Evolutionary conservation across 2,797 vertebrate species (phyloP).

Genomic region (Menidia menidia): DNA sequence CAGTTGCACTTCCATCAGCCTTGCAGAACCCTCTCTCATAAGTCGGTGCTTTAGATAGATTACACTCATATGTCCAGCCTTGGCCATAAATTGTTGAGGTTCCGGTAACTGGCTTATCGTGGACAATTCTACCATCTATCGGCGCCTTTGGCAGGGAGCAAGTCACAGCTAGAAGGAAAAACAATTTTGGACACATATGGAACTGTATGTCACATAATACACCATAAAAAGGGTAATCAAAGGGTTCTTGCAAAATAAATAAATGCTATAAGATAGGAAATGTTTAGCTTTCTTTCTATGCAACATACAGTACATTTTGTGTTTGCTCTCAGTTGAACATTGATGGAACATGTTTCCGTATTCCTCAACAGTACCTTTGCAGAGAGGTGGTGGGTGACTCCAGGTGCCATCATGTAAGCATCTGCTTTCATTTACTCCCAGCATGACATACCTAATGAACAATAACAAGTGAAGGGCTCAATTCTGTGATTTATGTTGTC

Average conservation of each 20-base stretch:
- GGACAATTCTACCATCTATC: slow-evolving; percentile 77
- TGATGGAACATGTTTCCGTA: neutral
- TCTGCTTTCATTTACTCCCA: slow-evolving; percentile 80
- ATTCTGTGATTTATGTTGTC: neutral
- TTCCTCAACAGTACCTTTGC: slow-evolving; percentile 80
- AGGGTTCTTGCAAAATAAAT: neutral
- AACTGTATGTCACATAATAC: neutral
- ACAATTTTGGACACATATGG: neutral
- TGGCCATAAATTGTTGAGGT: slow-evolving; percentile 68
- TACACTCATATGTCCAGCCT: slow-evolving; percentile 83
- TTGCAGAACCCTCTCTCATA: slow-evolving; percentile 84
- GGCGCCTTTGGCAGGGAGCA: slow-evolving; percentile 83
- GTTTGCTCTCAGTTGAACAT: neutral
- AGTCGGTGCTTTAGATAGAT: slow-evolving; percentile 80
- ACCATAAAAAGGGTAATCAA: neutral
- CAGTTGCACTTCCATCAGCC: slow-evolving; percentile 82
- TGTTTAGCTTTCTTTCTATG: neutral
- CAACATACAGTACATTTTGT: neutral
- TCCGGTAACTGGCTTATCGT: slow-evolving; percentile 53
- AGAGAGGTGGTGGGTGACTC: slow-evolving; percentile 82
- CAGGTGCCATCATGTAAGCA: slow-evolving; percentile 88
- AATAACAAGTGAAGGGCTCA: slow-evolving; percentile 13
- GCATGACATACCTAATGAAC: slow-evolving; percentile 83
- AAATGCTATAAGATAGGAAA: too few species aligned
- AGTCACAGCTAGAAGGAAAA: slow-evolving; percentile 79